These are phyloP conservation scores for Dasypolia templi DNA, from an alignment of 2,888 invertebrate genomes.

Conservation along the genomic window DNA sequence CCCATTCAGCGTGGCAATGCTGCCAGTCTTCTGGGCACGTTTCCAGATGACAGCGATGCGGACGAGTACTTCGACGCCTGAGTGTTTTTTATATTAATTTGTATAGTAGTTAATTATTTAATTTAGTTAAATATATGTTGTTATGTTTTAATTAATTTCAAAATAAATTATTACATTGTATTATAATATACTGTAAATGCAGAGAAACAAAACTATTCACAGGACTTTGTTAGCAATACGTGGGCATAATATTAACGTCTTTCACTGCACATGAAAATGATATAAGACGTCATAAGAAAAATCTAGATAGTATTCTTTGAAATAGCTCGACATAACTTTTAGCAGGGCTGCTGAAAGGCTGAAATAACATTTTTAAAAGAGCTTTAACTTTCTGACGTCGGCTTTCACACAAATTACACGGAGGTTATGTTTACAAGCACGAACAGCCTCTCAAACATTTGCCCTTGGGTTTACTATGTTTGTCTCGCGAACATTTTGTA, in stretches of 20 bases:
- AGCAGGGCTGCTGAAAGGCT: slow-evolving; percentile 8
- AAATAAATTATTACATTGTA: too few relatives aligned
- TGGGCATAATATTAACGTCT: neutral
- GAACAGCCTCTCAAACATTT: slow-evolving; percentile 56
- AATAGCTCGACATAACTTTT: slow-evolving; percentile 2
- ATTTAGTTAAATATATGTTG: too few relatives aligned
- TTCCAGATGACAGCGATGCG: too few relatives aligned
- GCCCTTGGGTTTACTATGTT: slow-evolving; percentile 45
- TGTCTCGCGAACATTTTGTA: slow-evolving; percentile 38
- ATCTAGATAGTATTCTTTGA: neutral
- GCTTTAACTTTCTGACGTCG: slow-evolving; percentile 38
- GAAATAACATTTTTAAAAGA: slow-evolving; percentile 46
- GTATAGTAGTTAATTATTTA: too few relatives aligned
- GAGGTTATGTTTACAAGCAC: slow-evolving; percentile 53
- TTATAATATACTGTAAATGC: neutral
- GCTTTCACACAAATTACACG: slow-evolving; percentile 55
- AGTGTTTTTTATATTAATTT: too few relatives aligned
- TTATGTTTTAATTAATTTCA: too few relatives aligned
- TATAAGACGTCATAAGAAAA: slow-evolving; percentile 3
- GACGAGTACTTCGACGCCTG: too few relatives aligned
- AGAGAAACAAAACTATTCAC: neutral
- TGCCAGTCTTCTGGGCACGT: too few relatives aligned
- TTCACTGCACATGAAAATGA: neutral
- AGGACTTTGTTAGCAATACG: neutral
- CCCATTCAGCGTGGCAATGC: too few relatives aligned